Evolutionary conservation across 2,797 vertebrate species (phyloP), one percentile per base, ranked within the genome.

Genomic region (Limnodromus scolopaceus): DNA sequence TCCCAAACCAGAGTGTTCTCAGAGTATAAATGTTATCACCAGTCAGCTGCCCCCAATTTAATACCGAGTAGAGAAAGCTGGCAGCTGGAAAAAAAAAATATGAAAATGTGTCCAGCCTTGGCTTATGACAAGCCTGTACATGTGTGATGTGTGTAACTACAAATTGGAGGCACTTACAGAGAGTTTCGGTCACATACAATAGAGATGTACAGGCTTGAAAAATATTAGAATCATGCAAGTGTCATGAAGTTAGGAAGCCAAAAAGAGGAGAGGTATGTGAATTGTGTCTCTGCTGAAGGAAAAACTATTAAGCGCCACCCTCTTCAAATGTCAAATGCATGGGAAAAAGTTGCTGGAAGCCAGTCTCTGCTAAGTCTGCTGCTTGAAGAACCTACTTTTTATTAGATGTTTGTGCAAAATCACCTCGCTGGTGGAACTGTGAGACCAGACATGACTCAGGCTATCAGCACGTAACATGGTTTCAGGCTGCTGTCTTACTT

Each of bases 371-470:
- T 28, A 45, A 57, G n/a, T 25, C 77, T 91, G 60, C 55, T 69
- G 30, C 81, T 94, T 1, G 2, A 34, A 87, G 83, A 81, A 77
- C 81, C 78, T 85, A 64, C 64, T 68, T 87, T 85, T 66, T 27
- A 81, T 79, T 68, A 80, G 75, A 61, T 64, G 58, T 77, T 96
- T 89, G 81, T 84, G 48, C 55, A 87, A 86, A 94, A 95, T 92
- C 80, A 78, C 80, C 82, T 97, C 13, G 2, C 82, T 96, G 89
- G 51, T 75, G 9, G 8, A 92, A 36, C 84, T 90, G 53, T 68
- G 88, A 75, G 78, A 75, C 78, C 89, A 96, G 95, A 87, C 65
- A 16, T 96, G 97, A 96, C 84, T 97, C 94, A 91, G 86, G 60
- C 78, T 76, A 54, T 93, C 82, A 93, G 92, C 80, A 92, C 1